A percentile compares a stretch with the other conserved stretches of the same genome.
Evolutionary conservation across 2,888 invertebrate genomes (phyloP).

Genomic region (Coelinius sp.): DNA sequence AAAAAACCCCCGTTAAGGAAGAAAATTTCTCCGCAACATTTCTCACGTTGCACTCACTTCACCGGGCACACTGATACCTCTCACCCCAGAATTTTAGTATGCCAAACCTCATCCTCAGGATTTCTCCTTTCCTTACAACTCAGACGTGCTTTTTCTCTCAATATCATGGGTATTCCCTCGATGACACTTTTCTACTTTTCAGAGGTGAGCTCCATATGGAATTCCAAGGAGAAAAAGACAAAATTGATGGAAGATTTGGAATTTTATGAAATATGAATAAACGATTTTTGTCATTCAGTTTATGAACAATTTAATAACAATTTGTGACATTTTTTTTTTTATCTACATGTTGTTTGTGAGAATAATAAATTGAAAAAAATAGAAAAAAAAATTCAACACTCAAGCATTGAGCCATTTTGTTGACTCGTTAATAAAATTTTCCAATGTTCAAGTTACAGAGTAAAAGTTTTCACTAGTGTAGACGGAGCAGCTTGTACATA

Average conservation of each 20-base stretch:
- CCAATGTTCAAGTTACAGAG: slow-evolving; percentile 25
- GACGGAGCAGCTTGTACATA: slow-evolving; percentile 16
- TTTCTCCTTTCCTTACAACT: not conserved
- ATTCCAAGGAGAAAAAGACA: not conserved
- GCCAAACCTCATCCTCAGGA: not conserved
- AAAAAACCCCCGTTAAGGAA: slow-evolving; percentile 2
- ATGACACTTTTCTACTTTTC: slow-evolving; percentile 2
- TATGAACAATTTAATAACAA: no score
- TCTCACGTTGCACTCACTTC: not conserved
- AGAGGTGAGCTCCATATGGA: not conserved
- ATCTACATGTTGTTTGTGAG: not conserved
- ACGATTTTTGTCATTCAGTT: no score
- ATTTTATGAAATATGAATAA: not conserved
- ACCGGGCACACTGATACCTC: not conserved
- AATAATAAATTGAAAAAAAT: no score
- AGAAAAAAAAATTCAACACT: not conserved
- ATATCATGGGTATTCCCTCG: slow-evolving; percentile 7
- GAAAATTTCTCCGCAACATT: not conserved
- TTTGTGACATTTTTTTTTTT: no score
- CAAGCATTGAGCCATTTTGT: slow-evolving; percentile 8
- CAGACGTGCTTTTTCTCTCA: slow-evolving; percentile 17
- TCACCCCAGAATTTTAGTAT: not conserved
- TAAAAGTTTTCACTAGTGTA: slow-evolving; percentile 18
- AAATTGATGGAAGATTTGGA: not conserved
- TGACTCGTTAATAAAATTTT: slow-evolving; percentile 33